phyloP scores from a whole-genome alignment of 2,797 vertebrate genomes.

The Sparidentex hasta region DNA sequence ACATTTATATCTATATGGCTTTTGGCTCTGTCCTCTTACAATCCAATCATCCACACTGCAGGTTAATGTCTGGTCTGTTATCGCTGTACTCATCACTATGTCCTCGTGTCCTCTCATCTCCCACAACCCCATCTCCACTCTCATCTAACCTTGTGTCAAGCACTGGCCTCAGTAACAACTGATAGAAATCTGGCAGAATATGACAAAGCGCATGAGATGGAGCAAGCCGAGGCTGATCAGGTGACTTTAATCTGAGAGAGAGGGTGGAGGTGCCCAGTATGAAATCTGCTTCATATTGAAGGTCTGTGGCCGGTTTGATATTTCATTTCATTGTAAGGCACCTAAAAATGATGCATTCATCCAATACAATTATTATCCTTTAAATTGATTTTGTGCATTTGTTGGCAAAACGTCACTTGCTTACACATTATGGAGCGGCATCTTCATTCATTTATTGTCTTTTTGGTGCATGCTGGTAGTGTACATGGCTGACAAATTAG shows the following conservation, averaged over 20 bases:
- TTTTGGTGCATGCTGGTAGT: background rate
- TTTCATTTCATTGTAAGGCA: background rate
- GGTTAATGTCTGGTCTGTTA: constrained; percentile 24
- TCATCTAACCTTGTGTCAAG: constrained; percentile 14
- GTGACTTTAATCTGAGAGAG: constrained; percentile 6
- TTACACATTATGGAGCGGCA: background rate
- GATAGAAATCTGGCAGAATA: constrained; percentile 21
- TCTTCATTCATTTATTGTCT: background rate
- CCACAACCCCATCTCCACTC: background rate
- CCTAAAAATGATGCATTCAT: background rate
- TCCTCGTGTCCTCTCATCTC: constrained; percentile 30
- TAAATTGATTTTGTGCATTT: background rate
- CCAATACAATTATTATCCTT: background rate
- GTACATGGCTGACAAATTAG: too few relatives aligned
- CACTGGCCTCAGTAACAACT: constrained; percentile 12
- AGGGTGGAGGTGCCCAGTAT: background rate
- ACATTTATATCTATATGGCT: background rate
- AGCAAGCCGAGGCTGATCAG: background rate
- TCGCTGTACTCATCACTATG: constrained; percentile 13
- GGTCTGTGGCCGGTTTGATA: background rate
- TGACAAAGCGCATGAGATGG: background rate
- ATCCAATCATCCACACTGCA: constrained; percentile 8
- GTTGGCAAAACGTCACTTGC: background rate
- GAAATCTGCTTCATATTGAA: background rate
- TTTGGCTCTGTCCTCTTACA: constrained; percentile 10